Conservation (phyloP, 2,797 vertebrate species). For the Mastacembelus armatus region DNA sequence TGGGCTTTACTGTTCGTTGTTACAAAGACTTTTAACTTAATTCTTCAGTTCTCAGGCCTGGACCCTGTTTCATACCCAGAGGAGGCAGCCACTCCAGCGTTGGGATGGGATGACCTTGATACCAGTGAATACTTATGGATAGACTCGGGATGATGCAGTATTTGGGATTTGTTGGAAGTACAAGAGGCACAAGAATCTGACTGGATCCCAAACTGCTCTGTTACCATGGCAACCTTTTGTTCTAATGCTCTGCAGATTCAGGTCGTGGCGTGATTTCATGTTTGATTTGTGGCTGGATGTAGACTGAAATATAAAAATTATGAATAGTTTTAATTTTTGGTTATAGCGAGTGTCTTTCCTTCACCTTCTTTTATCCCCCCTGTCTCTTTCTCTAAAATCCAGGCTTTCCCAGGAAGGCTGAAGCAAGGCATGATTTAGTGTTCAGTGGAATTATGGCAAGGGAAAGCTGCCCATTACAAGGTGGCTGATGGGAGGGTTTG, state of each 20-base stretch:
- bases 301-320: conserved; percentile 69
- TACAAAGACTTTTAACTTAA: too few species aligned
- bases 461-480: conserved; percentile 58
- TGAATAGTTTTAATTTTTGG: conserved; percentile 72
- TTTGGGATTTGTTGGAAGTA: conserved; percentile 68
- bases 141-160: conserved; percentile 61
- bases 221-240: conserved; percentile 71
- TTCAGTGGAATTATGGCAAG: conserved; percentile 67
- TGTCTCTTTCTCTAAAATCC: conserved; percentile 53
- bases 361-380: conserved; percentile 34
- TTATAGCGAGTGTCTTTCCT: conserved; percentile 52
- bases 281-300: conserved; percentile 72
- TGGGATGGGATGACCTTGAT: conserved; percentile 50
- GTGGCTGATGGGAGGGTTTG: conserved; percentile 52
- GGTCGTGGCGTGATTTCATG: conserved; percentile 65
- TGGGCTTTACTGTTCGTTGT: neutral
- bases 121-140: conserved; percentile 66
- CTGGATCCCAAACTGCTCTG: conserved; percentile 64
- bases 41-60: conserved; percentile 23
- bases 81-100: conserved; percentile 27
- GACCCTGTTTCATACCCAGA: conserved; percentile 53
- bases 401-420: conserved; percentile 55
- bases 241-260: conserved; percentile 69
- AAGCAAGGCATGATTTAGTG: conserved; percentile 69
- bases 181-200: conserved; percentile 54